Percentiles rank a stretch among this genome's conserved stretches.
Conservation (phyloP, 2,888 invertebrate genomes). For the Congeria kusceri region DNA sequence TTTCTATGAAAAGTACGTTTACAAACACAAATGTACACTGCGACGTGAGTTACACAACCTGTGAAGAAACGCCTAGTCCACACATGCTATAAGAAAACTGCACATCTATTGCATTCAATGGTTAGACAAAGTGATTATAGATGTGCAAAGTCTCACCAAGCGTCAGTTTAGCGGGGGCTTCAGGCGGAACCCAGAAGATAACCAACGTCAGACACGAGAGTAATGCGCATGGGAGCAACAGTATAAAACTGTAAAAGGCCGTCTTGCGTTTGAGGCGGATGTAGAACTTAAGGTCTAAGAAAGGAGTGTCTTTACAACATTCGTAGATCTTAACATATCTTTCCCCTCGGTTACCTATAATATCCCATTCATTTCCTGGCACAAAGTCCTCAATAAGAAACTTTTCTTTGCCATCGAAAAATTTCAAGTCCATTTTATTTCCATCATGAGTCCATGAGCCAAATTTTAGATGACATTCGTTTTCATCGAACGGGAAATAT, state of each 20-base stretch:
- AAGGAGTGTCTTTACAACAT: constrained; percentile 83
- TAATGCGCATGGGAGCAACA: constrained; percentile 85
- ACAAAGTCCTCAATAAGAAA: constrained; percentile 81
- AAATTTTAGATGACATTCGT: constrained; percentile 84
- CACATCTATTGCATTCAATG: too few species aligned
- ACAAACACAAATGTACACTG: too few species aligned
- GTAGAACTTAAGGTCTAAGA: constrained; percentile 83
- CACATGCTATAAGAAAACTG: too few species aligned
- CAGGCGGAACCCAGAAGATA: constrained; percentile 86
- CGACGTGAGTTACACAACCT: too few species aligned
- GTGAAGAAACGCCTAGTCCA: too few species aligned
- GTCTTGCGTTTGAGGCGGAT: constrained; percentile 78
- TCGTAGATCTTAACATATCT: constrained; percentile 81
- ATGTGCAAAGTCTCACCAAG: constrained; percentile 78
- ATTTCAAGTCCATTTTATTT: constrained; percentile 79
- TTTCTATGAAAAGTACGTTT: too few species aligned
- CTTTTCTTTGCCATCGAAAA: constrained; percentile 66
- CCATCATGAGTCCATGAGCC: constrained; percentile 85
- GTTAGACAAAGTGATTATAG: background rate
- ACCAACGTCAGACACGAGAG: constrained; percentile 84
- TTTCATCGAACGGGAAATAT: constrained; percentile 85
- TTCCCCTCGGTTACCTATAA: constrained; percentile 79
- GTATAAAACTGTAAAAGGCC: constrained; percentile 84
- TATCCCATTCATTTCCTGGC: constrained; percentile 84
- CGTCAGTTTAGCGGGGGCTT: constrained; percentile 85